Evolutionary conservation across 2,113 vertebrate genomes (phyloP), one percentile per base, ranked within the genome.

Genomic region (Phrynocephalus versicolor): DNA sequence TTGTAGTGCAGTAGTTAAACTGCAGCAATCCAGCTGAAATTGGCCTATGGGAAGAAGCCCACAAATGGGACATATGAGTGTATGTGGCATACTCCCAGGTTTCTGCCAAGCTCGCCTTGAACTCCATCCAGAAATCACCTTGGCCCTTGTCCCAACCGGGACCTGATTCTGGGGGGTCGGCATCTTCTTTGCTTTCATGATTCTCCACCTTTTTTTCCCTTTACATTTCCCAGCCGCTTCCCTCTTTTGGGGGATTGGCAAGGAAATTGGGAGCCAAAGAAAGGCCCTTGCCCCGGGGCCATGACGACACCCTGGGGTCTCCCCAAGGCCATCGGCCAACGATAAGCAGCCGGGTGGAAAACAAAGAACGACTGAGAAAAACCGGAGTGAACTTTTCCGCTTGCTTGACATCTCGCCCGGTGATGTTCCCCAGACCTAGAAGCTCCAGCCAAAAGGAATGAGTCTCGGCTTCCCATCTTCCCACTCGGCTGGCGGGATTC

Each of bases 361-460:
- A 88, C 79, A 69, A 58, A 65, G 85, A 87, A 85, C 88, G 90
- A 16, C 92, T 76, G 88, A 88, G 89, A 89, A 91, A 79, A 0
- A 23, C 93, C 79, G 85, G 84, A 57, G 85, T 79, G 81, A 73
- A 1, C 5, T 89, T 94, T 89, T 88, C 89, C 89, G 16, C 88
- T 87, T 89, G 88, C 94, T 94, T 94, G 92, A 95, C 93, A 93
- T 94, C 90, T 76, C 25, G 57, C n/a, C 33, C 18, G 0, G 77
- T 93, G 95, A 96, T 67, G 84, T 16, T 95, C 79, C 80, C 89
- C 94, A 95, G 94, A 86, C 19, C 88, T 88, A 85, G 94, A 91
- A 89, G 82, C 30, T 25, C 30, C 57, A 94, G 95, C 95, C 95
- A 95, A 95, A 95, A 88, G 93, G 94, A 96, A 93, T 92, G 94